phyloP scores from a whole-genome alignment of 1,140 invertebrate species.

The Drosophila bipectinata region DNA sequence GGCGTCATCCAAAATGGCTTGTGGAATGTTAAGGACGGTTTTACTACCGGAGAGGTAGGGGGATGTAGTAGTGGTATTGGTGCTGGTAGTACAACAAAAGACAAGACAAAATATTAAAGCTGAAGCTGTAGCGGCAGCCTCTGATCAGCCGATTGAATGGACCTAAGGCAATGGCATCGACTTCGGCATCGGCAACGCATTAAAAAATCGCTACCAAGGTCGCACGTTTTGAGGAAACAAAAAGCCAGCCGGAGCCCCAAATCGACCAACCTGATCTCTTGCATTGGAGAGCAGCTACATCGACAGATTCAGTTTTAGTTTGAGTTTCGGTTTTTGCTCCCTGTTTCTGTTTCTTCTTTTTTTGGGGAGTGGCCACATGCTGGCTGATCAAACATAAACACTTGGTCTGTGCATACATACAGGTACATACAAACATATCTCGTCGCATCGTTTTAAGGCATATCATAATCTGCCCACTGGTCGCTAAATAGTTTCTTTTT shows the following conservation, averaged over 20 bases:
- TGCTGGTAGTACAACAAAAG: constrained; percentile 13
- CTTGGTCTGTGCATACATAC: constrained; percentile 30
- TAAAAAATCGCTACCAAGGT: constrained; percentile 67
- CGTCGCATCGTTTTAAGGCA: constrained; percentile 1
- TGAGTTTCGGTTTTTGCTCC: constrained; percentile 16
- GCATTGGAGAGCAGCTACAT: constrained; percentile 33
- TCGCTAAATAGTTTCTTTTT: constrained; percentile 30
- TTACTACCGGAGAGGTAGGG: not conserved
- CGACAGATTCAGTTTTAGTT: not conserved
- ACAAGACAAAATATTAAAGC: constrained; percentile 28
- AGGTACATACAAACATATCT: not conserved
- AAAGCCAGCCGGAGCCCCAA: constrained; percentile 32
- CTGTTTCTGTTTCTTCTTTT: not conserved
- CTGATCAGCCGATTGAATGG: constrained; percentile 66
- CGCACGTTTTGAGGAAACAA: constrained; percentile 54
- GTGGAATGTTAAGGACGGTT: constrained; percentile 31
- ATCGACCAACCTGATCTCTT: constrained; percentile 49
- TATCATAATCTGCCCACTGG: constrained; percentile 16
- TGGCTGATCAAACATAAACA: constrained; percentile 25
- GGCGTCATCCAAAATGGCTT: constrained; percentile 8
- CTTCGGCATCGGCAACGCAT: constrained; percentile 54
- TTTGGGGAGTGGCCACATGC: constrained; percentile 25
- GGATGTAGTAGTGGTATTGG: not conserved
- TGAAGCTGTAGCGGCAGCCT: constrained; percentile 39
- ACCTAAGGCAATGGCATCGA: constrained; percentile 45